A percentile compares a stretch with the other conserved stretches of the same genome.
phyloP scores from a whole-genome alignment of 1,140 invertebrate genomes.

The Zaprionus capensis region DNA sequence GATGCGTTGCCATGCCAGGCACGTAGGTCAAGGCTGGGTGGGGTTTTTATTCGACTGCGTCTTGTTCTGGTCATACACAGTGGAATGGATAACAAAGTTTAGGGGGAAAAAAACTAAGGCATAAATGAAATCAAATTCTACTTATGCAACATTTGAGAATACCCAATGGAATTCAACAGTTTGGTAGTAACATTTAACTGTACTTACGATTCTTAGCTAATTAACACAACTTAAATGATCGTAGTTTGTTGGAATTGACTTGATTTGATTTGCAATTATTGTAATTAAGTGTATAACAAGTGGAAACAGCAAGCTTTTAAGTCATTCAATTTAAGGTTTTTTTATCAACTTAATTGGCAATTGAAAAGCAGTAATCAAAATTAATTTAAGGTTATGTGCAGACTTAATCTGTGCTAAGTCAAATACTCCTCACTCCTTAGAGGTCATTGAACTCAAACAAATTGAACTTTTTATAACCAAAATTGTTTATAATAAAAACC shows the following conservation, averaged over 20 bases:
- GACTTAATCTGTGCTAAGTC: not conserved
- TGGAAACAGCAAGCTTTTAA: not conserved
- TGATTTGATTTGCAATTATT: slow-evolving; percentile 8
- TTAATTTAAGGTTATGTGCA: not conserved
- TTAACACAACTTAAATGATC: not conserved
- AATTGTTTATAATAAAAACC: slow-evolving; percentile 11
- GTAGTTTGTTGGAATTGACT: not conserved
- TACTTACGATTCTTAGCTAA: not conserved
- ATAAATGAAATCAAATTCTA: slow-evolving; percentile 5
- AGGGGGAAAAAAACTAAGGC: slow-evolving; percentile 8
- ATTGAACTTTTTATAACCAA: not conserved
- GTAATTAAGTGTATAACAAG: not conserved
- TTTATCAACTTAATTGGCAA: not conserved
- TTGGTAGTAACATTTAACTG: not conserved
- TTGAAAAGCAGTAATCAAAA: not conserved
- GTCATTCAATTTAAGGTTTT: not conserved
- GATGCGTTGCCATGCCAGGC: slow-evolving; percentile 35
- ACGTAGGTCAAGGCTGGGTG: slow-evolving; percentile 26
- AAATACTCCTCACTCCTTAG: not conserved
- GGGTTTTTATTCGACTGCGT: slow-evolving; percentile 39
- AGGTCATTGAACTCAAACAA: not conserved
- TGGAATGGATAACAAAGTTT: slow-evolving; percentile 18
- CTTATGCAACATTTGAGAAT: slow-evolving; percentile 6
- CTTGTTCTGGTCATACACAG: slow-evolving; percentile 39
- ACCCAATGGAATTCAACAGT: not conserved